A percentile compares a stretch with the other conserved stretches of the same genome.
Conservation (phyloP, 2,113 vertebrate genomes). For the Edolisoma coerulescens region DNA sequence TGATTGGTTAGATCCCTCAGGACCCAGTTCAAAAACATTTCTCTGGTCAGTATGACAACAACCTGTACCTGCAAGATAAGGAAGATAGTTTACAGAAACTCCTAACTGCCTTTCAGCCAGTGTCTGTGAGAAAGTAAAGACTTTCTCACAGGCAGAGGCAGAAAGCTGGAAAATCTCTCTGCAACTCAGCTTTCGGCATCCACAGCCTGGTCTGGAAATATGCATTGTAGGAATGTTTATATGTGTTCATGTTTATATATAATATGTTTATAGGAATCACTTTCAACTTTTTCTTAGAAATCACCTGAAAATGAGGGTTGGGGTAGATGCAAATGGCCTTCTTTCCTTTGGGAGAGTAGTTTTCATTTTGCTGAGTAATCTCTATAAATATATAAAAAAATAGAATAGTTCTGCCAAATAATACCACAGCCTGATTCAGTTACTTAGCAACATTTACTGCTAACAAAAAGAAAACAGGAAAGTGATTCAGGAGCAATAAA, state of each 20-base stretch:
- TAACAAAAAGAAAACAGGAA: neutral
- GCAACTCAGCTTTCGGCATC: too few relatives aligned
- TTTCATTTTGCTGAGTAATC: neutral
- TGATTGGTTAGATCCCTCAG: too few relatives aligned
- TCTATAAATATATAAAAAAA: neutral
- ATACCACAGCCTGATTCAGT: neutral
- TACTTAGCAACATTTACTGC: conserved; percentile 13
- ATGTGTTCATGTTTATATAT: neutral
- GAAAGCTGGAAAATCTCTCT: too few relatives aligned
- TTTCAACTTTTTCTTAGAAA: neutral
- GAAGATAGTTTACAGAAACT: too few relatives aligned
- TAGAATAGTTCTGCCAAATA: neutral
- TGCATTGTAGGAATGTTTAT: neutral
- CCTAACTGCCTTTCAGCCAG: too few relatives aligned
- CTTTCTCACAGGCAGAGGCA: too few relatives aligned
- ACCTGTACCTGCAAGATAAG: too few relatives aligned
- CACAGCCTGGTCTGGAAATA: neutral
- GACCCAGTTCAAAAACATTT: too few relatives aligned
- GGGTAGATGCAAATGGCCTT: neutral
- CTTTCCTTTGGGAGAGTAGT: neutral
- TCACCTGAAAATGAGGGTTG: neutral
- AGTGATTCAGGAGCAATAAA: neutral
- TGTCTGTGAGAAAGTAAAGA: too few relatives aligned
- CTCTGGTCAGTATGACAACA: too few relatives aligned
- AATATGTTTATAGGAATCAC: neutral